A percentile compares a stretch with the other conserved stretches of the same genome.
These are phyloP conservation scores for Andrena cerasifolii DNA, from an alignment of 1,140 invertebrate species.

Conservation along the genomic window DNA sequence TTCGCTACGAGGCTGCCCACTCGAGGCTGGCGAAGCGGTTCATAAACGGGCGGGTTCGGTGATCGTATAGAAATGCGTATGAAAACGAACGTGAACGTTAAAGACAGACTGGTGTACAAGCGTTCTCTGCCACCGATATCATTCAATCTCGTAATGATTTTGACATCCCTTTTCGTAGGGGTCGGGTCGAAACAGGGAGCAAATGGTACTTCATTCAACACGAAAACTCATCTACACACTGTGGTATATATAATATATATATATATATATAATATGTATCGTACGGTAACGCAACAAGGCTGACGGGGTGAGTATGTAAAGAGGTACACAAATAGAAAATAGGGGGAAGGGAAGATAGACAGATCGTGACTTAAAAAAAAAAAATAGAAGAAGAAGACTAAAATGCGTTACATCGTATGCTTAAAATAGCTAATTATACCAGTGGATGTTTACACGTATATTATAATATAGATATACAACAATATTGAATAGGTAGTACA, in stretches of 20 bases:
- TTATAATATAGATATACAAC: slow-evolving; percentile 59
- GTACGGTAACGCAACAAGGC: slow-evolving; percentile 49
- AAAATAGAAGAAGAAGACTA: slow-evolving; percentile 33
- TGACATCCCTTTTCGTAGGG: slow-evolving; percentile 80
- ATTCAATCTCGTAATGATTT: slow-evolving; percentile 67
- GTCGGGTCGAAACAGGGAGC: slow-evolving; percentile 76
- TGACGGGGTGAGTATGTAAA: slow-evolving; percentile 10
- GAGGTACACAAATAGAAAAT: slow-evolving; percentile 50
- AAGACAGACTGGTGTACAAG: slow-evolving; percentile 26
- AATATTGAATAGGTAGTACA: slow-evolving; percentile 58
- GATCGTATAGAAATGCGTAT: slow-evolving; percentile 50
- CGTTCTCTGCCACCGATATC: slow-evolving; percentile 18
- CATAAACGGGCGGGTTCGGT: slow-evolving; percentile 55
- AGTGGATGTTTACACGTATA: slow-evolving; percentile 63
- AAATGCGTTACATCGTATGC: slow-evolving; percentile 25
- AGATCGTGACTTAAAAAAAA: slow-evolving; percentile 20
- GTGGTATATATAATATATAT: slow-evolving; percentile 70
- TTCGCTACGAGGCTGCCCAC: slow-evolving; percentile 80
- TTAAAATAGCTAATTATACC: slow-evolving; percentile 52
- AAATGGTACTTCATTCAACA: slow-evolving; percentile 78
- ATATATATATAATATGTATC: too few species aligned
- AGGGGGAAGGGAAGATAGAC: slow-evolving; percentile 25
- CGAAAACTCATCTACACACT: slow-evolving; percentile 79
- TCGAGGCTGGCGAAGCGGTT: slow-evolving; percentile 75
- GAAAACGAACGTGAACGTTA: slow-evolving; percentile 53